These are phyloP conservation scores for Acleris cristana DNA, from an alignment of 2,888 invertebrate genomes.

Conservation along the genomic window DNA sequence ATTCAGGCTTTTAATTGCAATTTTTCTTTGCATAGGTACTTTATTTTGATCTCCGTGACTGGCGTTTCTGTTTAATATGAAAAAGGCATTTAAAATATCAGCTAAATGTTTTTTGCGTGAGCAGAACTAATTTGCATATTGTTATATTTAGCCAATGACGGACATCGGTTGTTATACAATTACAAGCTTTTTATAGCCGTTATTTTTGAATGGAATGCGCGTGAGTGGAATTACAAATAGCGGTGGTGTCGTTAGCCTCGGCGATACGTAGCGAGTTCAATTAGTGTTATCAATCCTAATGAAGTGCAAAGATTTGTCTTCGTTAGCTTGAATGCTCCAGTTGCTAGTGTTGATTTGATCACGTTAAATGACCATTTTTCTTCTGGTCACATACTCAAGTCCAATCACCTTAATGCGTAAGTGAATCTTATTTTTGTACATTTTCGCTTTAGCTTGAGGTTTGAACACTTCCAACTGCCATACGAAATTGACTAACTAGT, in stretches of 20 bases:
- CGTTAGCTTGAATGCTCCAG: not conserved
- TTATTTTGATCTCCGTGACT: too few relatives aligned
- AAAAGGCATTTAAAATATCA: too few relatives aligned
- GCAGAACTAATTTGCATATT: slow-evolving; percentile 9
- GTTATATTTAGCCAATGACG: slow-evolving; percentile 25
- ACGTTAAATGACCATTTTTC: not conserved
- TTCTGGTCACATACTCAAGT: too few relatives aligned
- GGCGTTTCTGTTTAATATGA: too few relatives aligned
- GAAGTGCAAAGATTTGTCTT: slow-evolving; percentile 1
- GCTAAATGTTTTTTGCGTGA: not conserved
- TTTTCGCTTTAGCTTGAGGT: too few relatives aligned
- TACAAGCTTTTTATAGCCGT: slow-evolving; percentile 18
- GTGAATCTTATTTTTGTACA: too few relatives aligned
- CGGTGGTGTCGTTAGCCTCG: slow-evolving; percentile 26
- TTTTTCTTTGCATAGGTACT: too few relatives aligned
- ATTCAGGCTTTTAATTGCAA: too few relatives aligned
- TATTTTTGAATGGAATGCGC: slow-evolving; percentile 33
- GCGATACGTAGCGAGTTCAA: slow-evolving; percentile 18
- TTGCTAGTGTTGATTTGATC: not conserved
- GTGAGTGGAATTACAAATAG: slow-evolving; percentile 12
- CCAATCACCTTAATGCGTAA: too few relatives aligned
- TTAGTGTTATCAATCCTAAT: slow-evolving; percentile 18
- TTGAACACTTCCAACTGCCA: too few relatives aligned
- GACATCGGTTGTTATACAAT: slow-evolving; percentile 12
- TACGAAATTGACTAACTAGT: too few relatives aligned